Percentiles rank a stretch among this genome's conserved stretches.
Evolutionary conservation across 1,140 invertebrate genomes (phyloP).

Genomic region (Drosophila albomicans): DNA sequence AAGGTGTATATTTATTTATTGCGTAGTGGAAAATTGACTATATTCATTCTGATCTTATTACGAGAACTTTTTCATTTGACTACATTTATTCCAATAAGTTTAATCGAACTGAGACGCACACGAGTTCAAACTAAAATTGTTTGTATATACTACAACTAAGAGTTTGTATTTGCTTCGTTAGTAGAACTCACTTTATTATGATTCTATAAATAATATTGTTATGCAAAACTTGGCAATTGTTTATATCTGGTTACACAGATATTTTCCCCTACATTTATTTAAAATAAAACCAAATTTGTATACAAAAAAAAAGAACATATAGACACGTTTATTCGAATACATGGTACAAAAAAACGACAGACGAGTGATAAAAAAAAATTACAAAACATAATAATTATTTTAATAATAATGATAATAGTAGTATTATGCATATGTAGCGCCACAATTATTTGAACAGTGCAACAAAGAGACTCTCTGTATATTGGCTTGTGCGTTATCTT

Average conservation of each 20-base stretch:
- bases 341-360: constrained; percentile 70
- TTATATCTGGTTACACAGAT: neutral
- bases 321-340: constrained; percentile 77
- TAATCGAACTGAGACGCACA: neutral
- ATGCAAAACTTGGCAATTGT: neutral
- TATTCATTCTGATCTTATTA: neutral
- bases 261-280: neutral
- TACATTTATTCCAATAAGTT: constrained; percentile 1
- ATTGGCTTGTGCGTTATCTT: constrained; percentile 33
- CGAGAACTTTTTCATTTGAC: neutral
- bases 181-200: neutral
- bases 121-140: neutral
- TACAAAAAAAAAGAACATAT: constrained; percentile 58
- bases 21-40: neutral
- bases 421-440: constrained; percentile 36
- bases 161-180: neutral
- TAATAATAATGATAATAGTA: constrained; percentile 26
- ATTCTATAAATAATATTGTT: neutral
- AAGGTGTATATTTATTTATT: neutral
- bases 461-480: constrained; percentile 60
- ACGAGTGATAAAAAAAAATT: constrained; percentile 51
- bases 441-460: constrained; percentile 58
- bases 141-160: neutral
- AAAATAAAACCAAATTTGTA: constrained; percentile 30
- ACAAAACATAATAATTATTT: constrained; percentile 42